Evolutionary conservation across 2,113 vertebrate genomes (phyloP), one percentile per base, ranked within the genome.

Genomic region (Lates calcarifer): DNA sequence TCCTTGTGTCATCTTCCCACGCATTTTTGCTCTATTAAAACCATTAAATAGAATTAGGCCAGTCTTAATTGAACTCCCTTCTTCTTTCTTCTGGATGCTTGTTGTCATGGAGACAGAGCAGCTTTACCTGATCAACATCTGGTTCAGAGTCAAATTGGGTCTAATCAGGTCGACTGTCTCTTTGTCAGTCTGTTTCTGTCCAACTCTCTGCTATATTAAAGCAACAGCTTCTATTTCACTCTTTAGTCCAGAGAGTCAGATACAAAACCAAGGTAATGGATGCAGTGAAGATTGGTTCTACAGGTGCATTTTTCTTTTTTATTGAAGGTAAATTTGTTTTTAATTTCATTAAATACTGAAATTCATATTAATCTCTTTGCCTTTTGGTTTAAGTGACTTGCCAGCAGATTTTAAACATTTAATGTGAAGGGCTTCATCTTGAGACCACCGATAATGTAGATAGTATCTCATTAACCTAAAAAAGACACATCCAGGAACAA

Each of bases 21-120:
- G 67, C 29, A 31, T 73, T 31, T 72, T 53, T 22, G 17, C 45
- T 85, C 68, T 28, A 12, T 84, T 65, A 61, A 82, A 86, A 35
- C 74, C 71, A 73, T 77, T 78, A 45, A 45, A 39, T 51, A 76
- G 51, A 86, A 90, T 82, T 51, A 62, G 41, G 5, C 33, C n/a
- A 9, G 47, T 76, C 71, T 79, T 70, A 70, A 81, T 83, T 83
- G 47, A 65, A 77, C 76, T 28, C 41, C n/a, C 11, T 1, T 53
- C 39, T 58, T 81, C 45, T 85, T 79, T 82, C 53, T 75, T 69
- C n/a, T 58, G 51, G 51, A 70, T 74, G n/a, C 67, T 51, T 49
- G 81, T 90, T 75, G 86, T 76, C 89, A 81, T 88, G 91, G 90
- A 81, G 84, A 91, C 81, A 12, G 49, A 20, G 41, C 47, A 77